Evolutionary conservation across 2,113 vertebrate genomes (phyloP).

Genomic region (Limnothrissa miodon): DNA sequence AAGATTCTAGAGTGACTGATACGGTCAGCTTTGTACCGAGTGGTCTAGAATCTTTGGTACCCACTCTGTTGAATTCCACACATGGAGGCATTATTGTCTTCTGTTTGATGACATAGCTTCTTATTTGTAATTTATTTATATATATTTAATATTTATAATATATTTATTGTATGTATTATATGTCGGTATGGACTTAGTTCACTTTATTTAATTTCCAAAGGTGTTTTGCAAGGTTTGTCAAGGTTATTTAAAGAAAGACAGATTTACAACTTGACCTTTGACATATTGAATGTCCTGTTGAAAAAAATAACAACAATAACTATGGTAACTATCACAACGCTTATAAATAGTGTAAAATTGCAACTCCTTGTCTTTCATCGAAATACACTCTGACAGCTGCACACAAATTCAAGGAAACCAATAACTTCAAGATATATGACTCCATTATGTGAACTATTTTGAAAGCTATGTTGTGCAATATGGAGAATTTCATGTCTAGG

Average conservation of each 20-base stretch:
- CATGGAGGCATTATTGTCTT: background rate
- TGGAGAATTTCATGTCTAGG: background rate
- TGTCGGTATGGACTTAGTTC: too few relatives aligned
- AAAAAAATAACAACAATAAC: background rate
- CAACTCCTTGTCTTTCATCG: background rate
- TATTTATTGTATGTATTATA: too few relatives aligned
- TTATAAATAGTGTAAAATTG: background rate
- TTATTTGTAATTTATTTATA: background rate
- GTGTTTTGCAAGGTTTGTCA: background rate
- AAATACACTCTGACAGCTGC: background rate
- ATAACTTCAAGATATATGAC: background rate
- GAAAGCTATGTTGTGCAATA: background rate
- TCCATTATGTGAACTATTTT: background rate
- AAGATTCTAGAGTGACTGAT: too few relatives aligned
- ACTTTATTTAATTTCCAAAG: background rate
- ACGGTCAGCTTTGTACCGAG: too few relatives aligned
- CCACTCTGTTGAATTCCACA: background rate
- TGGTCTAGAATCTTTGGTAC: too few relatives aligned
- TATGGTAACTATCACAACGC: too few relatives aligned
- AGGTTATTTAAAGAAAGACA: background rate
- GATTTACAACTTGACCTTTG: background rate
- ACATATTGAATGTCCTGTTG: background rate
- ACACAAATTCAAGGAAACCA: background rate
- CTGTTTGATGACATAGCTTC: background rate
- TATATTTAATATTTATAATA: too few relatives aligned